Evolutionary conservation across 2,113 vertebrate genomes (phyloP).

Genomic region (Ovis canadensis): DNA sequence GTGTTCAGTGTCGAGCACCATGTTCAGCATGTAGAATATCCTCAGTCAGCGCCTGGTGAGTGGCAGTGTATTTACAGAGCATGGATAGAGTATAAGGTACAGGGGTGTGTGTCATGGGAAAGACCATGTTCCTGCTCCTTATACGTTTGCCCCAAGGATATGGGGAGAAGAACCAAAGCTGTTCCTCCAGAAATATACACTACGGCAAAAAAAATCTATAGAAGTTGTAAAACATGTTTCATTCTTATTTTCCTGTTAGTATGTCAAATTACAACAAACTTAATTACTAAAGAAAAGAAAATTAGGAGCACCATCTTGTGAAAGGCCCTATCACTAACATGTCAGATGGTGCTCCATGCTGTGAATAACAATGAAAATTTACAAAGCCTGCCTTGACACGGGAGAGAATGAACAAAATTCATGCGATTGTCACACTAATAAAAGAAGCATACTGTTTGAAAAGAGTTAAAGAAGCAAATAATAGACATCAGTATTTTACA

Average conservation of each 20-base stretch:
- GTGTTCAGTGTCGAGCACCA: background rate
- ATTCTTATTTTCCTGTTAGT: background rate
- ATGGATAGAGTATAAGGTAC: accelerated
- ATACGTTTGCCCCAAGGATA: background rate
- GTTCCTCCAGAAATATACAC: background rate
- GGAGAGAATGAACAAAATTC: background rate
- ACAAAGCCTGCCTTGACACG: background rate
- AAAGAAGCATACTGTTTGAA: background rate
- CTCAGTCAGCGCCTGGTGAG: background rate
- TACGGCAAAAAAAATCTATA: background rate
- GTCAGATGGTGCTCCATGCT: background rate
- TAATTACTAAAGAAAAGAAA: background rate
- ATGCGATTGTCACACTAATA: background rate
- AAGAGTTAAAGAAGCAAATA: background rate
- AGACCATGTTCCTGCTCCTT: background rate
- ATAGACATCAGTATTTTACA: background rate
- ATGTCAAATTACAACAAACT: background rate
- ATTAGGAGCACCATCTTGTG: background rate
- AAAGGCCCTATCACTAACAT: background rate
- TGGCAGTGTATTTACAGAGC: background rate
- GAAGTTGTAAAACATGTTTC: background rate
- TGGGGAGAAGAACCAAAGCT: background rate
- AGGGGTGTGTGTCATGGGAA: background rate
- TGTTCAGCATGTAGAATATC: accelerated
- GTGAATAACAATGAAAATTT: background rate